Base-by-base conservation (phyloP, 2,888 invertebrate genomes). In the Agonopterix heracliana region DNA sequence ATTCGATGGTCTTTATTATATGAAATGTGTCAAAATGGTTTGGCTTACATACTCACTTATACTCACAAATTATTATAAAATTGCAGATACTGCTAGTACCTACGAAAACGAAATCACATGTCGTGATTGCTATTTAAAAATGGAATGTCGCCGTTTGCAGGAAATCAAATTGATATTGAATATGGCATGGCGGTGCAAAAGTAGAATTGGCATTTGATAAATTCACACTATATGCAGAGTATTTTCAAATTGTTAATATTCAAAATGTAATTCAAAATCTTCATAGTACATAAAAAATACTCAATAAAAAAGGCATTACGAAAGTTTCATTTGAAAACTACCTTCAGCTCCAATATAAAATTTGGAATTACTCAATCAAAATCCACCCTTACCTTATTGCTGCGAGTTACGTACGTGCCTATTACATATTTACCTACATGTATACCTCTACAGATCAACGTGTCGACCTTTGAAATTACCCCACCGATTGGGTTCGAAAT, bases 81-180 rank as follows among this genome's bases (percentile, higher is more conserved):
- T 26, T 26, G 26, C 26, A 26, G 26, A 26, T 26, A 26, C 26
- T 26, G 26, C 5, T 26, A 26, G 26, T 26, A n/a, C n/a, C n/a
- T n/a, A 5, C 26, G 26, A 26, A 26, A 26, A 5, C 5, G 71
- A 71, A 78, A 80, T 81, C 70, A 67, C 66, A 66, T 67, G 60
- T 72, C 65, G 68, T 74, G 76, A 82, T 81, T 82, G 81, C 81
- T 81, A 80, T 72, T 82, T 81, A 81, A 81, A 81, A 79, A 79
- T 78, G 76, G 60, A 78, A 80, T 69, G 66, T 63, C 60, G 63
- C 53, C 68, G 68, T 60, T 62, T 60, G 70, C 63, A 68, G 70
- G 74, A 78, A 81, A 81, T 80, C 78, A 73, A 81, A 80, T 81
- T 73, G 81, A 74, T 74, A 76, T 66, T 73, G 69, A 71, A 73